Evolutionary conservation across 1,140 invertebrate genomes (phyloP).

Genomic region (Philotrypesis tridentata): DNA sequence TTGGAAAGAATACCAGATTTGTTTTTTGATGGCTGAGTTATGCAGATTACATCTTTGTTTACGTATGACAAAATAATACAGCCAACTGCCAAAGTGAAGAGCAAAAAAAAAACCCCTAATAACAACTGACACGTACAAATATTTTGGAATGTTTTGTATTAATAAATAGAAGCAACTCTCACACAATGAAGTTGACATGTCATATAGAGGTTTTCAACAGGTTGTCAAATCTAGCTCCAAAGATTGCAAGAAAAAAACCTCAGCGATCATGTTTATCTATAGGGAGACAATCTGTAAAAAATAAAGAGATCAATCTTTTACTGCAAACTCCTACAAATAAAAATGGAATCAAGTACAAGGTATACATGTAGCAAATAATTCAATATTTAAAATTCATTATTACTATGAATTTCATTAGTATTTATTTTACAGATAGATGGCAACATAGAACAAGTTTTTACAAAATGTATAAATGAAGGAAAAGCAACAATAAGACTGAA

Average conservation of each 20-base stretch:
- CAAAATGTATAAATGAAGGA: constrained; percentile 81
- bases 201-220: constrained; percentile 79
- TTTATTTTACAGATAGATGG: constrained; percentile 71
- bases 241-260: constrained; percentile 66
- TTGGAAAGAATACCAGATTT: neutral
- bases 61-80: too few relatives aligned
- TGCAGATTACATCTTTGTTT: neutral
- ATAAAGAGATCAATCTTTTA: constrained; percentile 77
- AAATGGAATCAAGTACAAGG: constrained; percentile 79
- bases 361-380: constrained; percentile 41
- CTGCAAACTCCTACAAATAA: constrained; percentile 80
- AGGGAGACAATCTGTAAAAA: constrained; percentile 77
- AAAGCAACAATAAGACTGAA: constrained; percentile 83
- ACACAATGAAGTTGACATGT: constrained; percentile 80
- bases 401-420: constrained; percentile 29
- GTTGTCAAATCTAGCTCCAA: constrained; percentile 67
- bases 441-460: constrained; percentile 80
- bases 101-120: too few relatives aligned
- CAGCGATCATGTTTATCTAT: constrained; percentile 76
- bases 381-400: constrained; percentile 17
- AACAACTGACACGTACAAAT: too few relatives aligned
- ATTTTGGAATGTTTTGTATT: constrained; percentile 26
- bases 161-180: constrained; percentile 35
- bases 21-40: constrained; percentile 7
- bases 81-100: too few relatives aligned